Evolutionary conservation across 2,113 vertebrate species (phyloP).

Genomic region (Myodes glareolus): DNA sequence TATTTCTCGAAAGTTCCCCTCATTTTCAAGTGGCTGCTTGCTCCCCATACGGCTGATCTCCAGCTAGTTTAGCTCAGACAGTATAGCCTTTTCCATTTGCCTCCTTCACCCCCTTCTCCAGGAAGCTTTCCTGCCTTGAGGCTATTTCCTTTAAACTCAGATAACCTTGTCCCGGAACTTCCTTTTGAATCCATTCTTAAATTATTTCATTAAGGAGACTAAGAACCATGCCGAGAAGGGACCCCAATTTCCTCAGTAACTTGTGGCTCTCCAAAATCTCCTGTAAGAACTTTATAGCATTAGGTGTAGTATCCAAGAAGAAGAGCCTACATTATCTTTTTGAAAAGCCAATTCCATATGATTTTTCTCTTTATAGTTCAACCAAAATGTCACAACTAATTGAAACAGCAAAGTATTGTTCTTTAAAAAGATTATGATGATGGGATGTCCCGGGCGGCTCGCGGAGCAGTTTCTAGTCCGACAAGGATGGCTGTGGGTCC

Average conservation of each 20-base stretch:
- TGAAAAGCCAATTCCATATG: background rate
- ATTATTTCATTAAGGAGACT: background rate
- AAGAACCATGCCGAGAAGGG: background rate
- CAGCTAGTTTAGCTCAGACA: too few relatives aligned
- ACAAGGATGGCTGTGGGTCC: too few relatives aligned
- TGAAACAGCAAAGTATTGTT: background rate
- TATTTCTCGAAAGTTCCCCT: too few relatives aligned
- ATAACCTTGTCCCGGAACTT: background rate
- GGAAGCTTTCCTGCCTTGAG: background rate
- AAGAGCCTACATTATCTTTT: background rate
- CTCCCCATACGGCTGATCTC: too few relatives aligned
- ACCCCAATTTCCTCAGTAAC: background rate
- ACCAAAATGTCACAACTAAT: background rate
- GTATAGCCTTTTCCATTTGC: too few relatives aligned
- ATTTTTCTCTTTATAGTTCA: constrained; percentile 1
- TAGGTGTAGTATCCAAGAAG: background rate
- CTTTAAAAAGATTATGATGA: too few relatives aligned
- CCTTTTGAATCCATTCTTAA: background rate
- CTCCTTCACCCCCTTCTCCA: background rate
- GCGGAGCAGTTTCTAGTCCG: too few relatives aligned
- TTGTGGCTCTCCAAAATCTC: background rate
- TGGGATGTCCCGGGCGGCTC: too few relatives aligned
- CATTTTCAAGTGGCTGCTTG: background rate
- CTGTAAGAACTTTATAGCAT: background rate
- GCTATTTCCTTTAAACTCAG: background rate